Conservation (phyloP, 2,797 vertebrate species). For the Enoplosus armatus region DNA sequence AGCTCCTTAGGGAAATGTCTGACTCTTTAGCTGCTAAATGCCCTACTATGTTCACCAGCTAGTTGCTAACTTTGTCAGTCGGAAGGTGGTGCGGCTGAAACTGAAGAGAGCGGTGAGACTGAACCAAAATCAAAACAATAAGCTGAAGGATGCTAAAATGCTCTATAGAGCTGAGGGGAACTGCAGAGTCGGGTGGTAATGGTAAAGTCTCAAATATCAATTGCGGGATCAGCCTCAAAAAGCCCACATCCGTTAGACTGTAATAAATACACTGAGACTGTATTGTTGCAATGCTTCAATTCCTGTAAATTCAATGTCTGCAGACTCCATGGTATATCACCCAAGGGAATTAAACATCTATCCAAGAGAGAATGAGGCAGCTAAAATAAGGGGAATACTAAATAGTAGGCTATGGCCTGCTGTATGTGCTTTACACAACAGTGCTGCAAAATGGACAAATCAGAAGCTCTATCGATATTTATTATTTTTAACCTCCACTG, state of each 20-base stretch:
- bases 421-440: not conserved
- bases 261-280: constrained; percentile 2
- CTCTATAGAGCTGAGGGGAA: not conserved
- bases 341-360: not conserved
- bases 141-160: too few species aligned
- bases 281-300: not conserved
- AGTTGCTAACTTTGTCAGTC: too few species aligned
- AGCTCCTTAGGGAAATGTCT: not conserved
- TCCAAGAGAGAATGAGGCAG: not conserved
- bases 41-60: too few species aligned
- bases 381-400: not conserved
- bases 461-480: not conserved
- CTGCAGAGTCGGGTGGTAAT: not conserved
- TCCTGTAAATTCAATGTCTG: not conserved
- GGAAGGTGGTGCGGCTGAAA: too few species aligned
- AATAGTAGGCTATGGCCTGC: not conserved
- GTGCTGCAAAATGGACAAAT: not conserved
- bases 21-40: not conserved
- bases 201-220: constrained; percentile 4
- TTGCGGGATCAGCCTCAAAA: too few species aligned
- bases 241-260: not conserved
- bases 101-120: too few species aligned
- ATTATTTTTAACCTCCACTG: not conserved
- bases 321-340: not conserved
- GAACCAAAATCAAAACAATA: too few species aligned